Base-by-base conservation (phyloP, 2,888 invertebrate species). In the Aphelenchoides bicaudatus region DNA sequence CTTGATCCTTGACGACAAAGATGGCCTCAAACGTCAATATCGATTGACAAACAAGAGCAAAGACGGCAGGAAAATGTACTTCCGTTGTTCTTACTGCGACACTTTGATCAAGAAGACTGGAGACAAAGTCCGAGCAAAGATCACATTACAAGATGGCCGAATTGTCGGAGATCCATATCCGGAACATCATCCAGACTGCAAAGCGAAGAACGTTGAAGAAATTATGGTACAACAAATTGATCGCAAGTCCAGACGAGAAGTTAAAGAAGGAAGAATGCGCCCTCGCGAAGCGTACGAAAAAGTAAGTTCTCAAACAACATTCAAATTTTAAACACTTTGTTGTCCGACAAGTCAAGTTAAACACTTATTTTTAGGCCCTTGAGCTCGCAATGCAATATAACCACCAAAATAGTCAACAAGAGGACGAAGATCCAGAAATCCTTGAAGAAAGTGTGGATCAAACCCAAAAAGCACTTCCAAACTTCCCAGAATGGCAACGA, bases 221-320 rank as follows among this genome's bases (percentile, higher is more conserved):
- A 48, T 63, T 19, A 27, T 59, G 27, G 55, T 63, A 6, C 63
- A 63, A 56, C 63, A 63, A 39, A 48, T 63, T 19, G 63, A 63
- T 39, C 48, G 63, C n/a, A 52, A 56, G 10, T 65, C 65, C 10
- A 10, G 65, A 19, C 51, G 66, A 19, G 63, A 67, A 27, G 66
- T 65, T 27, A 67, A 60, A 43, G 66, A 65, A 16, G 65, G 65
- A 2, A 29, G 30, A 31, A 43, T 65, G n/a, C 31, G 54, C 49
- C 65, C 65, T 4, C 54, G 57, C 37, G 65, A 67, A 6, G 65
- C 65, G 2, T 67, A 65, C 39, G 59, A 63, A 68, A 58, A 65
- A 31, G 62, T 59, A 43, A 46, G 51, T 48, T 6, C 6, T 21
- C 37, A 6, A 51, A n/a, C n/a, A 8, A 10, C 43, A 21, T 10